Conservation (phyloP, 2,113 vertebrate species). For the Aegotheles bennettii region DNA sequence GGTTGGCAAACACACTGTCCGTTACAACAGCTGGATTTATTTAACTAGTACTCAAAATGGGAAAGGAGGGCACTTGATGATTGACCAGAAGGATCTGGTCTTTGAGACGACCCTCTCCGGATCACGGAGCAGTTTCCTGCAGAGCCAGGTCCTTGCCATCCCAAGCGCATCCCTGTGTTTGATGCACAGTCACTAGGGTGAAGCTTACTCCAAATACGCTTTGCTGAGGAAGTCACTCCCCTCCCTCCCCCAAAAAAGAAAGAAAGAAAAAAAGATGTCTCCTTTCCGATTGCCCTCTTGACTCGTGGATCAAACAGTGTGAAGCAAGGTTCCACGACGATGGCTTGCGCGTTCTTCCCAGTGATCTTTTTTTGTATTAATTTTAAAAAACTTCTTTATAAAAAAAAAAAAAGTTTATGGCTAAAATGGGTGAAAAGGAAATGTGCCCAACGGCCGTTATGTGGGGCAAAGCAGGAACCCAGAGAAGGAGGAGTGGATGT, state of each 20-base stretch:
- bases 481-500: slow-evolving; percentile 98
- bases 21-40: neutral
- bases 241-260: neutral
- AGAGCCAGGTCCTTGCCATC: slow-evolving; percentile 14
- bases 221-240: neutral
- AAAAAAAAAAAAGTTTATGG: slow-evolving; percentile 64
- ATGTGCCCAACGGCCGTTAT: slow-evolving; percentile 77
- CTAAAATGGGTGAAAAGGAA: slow-evolving; percentile 57
- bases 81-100: neutral
- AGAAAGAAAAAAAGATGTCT: neutral
- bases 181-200: slow-evolving; percentile 27
- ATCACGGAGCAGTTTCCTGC: neutral
- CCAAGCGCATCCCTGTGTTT: neutral
- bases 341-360: slow-evolving; percentile 51
- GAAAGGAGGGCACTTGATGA: neutral
- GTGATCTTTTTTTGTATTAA: slow-evolving; percentile 60
- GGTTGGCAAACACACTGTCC: neutral
- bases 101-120: neutral
- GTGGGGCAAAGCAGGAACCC: slow-evolving; percentile 97
- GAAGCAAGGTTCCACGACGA: slow-evolving; percentile 31
- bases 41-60: neutral
- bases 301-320: slow-evolving; percentile 23
- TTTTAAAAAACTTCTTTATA: slow-evolving; percentile 35
- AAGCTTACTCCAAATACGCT: neutral
- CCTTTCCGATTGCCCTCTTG: slow-evolving; percentile 4